Conservation (phyloP, 2,797 vertebrate species). For the Sebastes glaucus region DNA sequence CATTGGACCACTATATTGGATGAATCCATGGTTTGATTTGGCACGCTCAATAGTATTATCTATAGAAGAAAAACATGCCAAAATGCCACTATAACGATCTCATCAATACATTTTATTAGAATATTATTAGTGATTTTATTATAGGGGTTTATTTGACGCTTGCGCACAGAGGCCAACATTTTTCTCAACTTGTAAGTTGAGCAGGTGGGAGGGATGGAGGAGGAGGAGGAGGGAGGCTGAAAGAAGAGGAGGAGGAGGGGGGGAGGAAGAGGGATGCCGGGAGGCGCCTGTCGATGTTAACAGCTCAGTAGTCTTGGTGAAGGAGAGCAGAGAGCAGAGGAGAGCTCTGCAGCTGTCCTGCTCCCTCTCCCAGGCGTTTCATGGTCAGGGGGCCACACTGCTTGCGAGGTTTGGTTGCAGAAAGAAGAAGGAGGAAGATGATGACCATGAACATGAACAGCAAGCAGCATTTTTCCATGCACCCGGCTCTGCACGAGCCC, state of each 20-base stretch:
- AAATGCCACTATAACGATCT: background rate
- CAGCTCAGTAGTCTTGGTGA: conserved; percentile 81
- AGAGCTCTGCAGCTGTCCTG: conserved; percentile 56
- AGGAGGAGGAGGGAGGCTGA: conserved; percentile 30
- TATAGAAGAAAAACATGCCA: background rate
- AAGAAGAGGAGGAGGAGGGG: conserved; percentile 33
- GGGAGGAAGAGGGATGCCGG: conserved; percentile 69
- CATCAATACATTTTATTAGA: background rate
- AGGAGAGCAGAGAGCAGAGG: conserved; percentile 64
- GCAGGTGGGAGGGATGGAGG: conserved; percentile 67
- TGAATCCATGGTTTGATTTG: background rate
- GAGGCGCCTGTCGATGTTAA: conserved; percentile 82
- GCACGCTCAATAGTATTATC: too few relatives aligned
- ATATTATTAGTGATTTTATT: background rate
- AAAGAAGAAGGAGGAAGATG: conserved; percentile 80
- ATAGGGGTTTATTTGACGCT: conserved; percentile 5
- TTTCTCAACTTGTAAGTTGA: conserved; percentile 87
- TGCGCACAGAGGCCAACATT: conserved; percentile 61
- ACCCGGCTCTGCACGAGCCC: conserved; percentile 90
- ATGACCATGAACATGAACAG: conserved; percentile 96
- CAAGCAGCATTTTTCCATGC: conserved; percentile 94
- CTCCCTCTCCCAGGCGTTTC: conserved; percentile 32
- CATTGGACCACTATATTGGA: background rate
- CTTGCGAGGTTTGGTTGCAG: conserved; percentile 79
- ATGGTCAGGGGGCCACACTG: conserved; percentile 77